A percentile compares a stretch with the other conserved stretches of the same genome.
These are phyloP conservation scores for Crypturellus tataupa DNA, from an alignment of 2,797 vertebrate genomes.

Conservation along the genomic window DNA sequence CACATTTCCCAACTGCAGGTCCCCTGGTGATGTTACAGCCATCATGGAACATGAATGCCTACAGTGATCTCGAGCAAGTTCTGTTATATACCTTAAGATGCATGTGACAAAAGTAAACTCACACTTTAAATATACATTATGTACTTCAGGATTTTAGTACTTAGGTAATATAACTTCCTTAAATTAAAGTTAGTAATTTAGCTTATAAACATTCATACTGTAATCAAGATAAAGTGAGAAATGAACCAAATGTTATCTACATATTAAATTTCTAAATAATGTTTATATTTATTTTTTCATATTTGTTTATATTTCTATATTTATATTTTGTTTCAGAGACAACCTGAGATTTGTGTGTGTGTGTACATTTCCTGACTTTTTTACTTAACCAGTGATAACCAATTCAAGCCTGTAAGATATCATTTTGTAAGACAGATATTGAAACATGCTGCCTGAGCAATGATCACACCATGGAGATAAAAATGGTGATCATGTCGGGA, in stretches of 20 bases:
- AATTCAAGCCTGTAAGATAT: neutral
- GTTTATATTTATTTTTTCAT: neutral
- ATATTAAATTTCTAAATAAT: neutral
- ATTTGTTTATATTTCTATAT: neutral
- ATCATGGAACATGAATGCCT: neutral
- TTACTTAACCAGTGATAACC: neutral
- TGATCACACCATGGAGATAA: neutral
- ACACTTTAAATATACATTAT: neutral
- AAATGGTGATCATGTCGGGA: neutral
- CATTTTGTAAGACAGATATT: neutral
- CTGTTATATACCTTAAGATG: neutral
- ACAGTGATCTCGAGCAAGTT: neutral
- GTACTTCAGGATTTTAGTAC: neutral
- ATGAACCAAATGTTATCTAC: neutral
- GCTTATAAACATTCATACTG: neutral
- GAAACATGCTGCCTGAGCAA: neutral
- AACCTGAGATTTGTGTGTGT: neutral
- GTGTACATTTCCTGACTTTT: neutral
- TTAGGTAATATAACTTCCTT: neutral
- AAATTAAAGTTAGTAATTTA: neutral
- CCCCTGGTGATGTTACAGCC: neutral
- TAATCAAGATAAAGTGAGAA: neutral
- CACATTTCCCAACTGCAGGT: accelerated
- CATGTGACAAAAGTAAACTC: neutral
- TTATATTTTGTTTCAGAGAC: neutral